A percentile compares a stretch with the other conserved stretches of the same genome.
Conservation (phyloP, 2,113 vertebrate species). For the Anolis sagrei region DNA sequence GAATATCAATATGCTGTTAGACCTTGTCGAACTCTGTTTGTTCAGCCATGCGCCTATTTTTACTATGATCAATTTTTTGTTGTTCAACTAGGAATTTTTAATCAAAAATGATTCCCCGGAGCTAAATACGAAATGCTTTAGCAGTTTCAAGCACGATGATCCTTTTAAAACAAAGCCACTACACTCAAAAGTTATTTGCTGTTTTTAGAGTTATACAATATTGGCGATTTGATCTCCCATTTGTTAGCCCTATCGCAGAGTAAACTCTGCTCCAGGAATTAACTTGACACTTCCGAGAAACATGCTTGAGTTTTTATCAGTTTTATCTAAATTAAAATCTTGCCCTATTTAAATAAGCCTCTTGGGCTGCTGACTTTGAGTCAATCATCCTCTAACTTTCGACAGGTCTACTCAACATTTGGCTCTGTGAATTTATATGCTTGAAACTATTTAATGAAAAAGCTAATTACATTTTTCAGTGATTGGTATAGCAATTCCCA, state of each 20-base stretch:
- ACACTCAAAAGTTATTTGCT: conserved; percentile 24
- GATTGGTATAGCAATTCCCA: conserved; percentile 46
- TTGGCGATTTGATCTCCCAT: conserved; percentile 39
- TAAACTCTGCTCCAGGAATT: neutral
- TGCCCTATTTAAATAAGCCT: conserved; percentile 56
- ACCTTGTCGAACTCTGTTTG: neutral
- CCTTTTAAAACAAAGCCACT: neutral
- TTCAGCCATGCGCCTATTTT: conserved; percentile 8
- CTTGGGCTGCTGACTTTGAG: conserved; percentile 47
- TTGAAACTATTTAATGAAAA: conserved; percentile 53
- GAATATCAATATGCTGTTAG: neutral
- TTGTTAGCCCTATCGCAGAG: conserved; percentile 32
- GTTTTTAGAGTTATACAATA: conserved; percentile 12
- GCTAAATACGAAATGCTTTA: neutral
- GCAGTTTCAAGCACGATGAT: conserved; percentile 30
- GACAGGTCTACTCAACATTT: conserved; percentile 38
- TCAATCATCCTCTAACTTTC: conserved; percentile 53
- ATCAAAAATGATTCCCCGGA: neutral
- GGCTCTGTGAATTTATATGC: conserved; percentile 46
- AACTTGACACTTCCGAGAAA: conserved; percentile 3
- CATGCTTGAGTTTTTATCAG: conserved; percentile 49
- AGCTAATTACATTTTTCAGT: conserved; percentile 60
- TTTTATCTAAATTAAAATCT: conserved; percentile 74
- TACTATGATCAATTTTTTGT: neutral
- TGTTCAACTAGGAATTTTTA: conserved; percentile 11